These are phyloP conservation scores for Phymatocera aterrima DNA, from an alignment of 2,888 invertebrate species.

Conservation along the genomic window DNA sequence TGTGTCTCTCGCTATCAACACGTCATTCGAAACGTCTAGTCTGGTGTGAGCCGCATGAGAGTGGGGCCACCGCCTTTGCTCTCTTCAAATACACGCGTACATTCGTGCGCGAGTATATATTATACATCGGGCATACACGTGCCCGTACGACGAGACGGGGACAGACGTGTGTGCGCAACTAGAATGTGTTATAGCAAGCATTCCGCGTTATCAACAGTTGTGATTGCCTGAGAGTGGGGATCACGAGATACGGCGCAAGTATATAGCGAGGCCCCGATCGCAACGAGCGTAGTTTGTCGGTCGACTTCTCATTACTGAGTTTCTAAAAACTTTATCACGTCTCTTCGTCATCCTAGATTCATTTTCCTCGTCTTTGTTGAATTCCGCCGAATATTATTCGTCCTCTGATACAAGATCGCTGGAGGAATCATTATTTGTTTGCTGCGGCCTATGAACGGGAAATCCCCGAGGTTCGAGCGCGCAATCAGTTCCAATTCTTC, in stretches of 20 bases:
- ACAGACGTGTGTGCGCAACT: slow-evolving; percentile 9
- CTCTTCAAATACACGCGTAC: neutral
- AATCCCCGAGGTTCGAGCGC: neutral
- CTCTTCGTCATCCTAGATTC: neutral
- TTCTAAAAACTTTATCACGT: neutral
- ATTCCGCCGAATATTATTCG: neutral
- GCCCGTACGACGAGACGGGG: too few relatives aligned
- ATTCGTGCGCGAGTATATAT: too few relatives aligned
- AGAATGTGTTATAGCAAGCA: slow-evolving; percentile 35
- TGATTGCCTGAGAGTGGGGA: slow-evolving; percentile 30
- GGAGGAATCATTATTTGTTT: neutral
- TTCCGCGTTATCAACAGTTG: slow-evolving; percentile 42
- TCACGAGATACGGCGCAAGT: slow-evolving; percentile 17
- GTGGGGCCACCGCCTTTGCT: neutral
- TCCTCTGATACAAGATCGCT: neutral
- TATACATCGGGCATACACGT: too few relatives aligned
- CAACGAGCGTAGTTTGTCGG: slow-evolving; percentile 35
- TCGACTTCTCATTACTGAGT: neutral
- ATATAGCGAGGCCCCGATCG: slow-evolving; percentile 21
- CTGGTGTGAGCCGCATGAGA: too few relatives aligned
- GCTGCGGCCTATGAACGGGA: neutral
- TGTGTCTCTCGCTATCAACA: neutral
- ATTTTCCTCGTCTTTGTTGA: neutral
- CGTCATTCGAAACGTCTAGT: slow-evolving; percentile 12
- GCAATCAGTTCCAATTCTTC: neutral